Conservation (phyloP, 2,113 vertebrate species). For the Zosterops japonicus region DNA sequence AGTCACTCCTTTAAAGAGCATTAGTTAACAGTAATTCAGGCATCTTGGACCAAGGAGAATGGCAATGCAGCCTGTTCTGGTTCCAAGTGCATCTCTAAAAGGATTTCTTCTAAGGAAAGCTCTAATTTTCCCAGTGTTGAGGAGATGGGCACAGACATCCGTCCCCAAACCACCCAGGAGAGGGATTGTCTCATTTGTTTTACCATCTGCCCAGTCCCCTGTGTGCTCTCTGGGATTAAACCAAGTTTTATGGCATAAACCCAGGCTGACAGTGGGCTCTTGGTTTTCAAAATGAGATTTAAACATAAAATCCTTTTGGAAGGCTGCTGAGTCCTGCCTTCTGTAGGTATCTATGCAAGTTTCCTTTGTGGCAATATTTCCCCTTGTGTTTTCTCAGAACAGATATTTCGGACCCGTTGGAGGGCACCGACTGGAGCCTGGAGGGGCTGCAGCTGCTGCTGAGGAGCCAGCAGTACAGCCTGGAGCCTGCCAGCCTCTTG, state of each 20-base stretch:
- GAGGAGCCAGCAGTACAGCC: slow-evolving; percentile 84
- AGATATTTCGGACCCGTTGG: slow-evolving; percentile 79
- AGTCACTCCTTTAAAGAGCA: not conserved
- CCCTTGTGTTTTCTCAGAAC: slow-evolving; percentile 68
- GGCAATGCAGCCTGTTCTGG: not conserved
- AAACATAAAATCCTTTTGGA: not conserved
- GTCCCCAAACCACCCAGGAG: not conserved
- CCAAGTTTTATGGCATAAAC: not conserved
- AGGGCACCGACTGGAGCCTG: slow-evolving; percentile 84
- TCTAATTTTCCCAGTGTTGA: not conserved
- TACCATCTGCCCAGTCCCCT: not conserved
- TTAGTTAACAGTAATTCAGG: not conserved
- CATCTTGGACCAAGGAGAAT: not conserved
- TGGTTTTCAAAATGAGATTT: not conserved
- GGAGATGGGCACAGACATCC: not conserved
- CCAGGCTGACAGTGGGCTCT: not conserved
- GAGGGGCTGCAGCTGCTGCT: slow-evolving; percentile 88
- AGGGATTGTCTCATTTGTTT: not conserved
- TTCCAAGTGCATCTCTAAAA: not conserved
- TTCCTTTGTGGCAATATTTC: not conserved
- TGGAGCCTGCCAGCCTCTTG: slow-evolving; percentile 77
- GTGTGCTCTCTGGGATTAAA: not conserved
- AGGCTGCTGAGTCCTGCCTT: not conserved
- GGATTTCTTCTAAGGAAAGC: not conserved
- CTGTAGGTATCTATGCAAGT: rapidly evolving